Percentiles rank a stretch among this genome's conserved stretches.
phyloP scores from a whole-genome alignment of 2,113 vertebrate genomes.

The Calcarius ornatus region DNA sequence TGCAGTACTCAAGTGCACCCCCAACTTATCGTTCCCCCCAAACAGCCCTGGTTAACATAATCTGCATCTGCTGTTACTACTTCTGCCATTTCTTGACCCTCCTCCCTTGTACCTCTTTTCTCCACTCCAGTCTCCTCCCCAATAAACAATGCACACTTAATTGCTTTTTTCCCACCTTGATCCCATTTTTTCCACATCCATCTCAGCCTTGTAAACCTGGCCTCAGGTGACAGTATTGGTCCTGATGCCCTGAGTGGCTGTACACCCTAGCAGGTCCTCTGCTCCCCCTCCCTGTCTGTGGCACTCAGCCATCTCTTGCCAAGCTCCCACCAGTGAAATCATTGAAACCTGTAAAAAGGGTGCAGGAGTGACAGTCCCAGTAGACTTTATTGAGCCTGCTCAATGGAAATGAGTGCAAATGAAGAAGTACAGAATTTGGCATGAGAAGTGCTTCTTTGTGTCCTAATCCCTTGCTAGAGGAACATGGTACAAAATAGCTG shows the following conservation, averaged over 20 bases:
- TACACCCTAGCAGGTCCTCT: neutral
- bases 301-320: accelerated
- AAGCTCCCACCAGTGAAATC: neutral
- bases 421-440: neutral
- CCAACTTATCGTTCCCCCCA: neutral
- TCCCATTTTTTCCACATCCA: neutral
- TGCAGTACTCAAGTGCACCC: neutral
- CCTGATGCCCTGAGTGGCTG: neutral
- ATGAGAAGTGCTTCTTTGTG: neutral
- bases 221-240: neutral
- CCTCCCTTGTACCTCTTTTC: neutral
- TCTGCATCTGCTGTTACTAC: neutral
- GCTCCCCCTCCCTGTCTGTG: neutral
- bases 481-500: neutral
- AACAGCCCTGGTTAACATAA: neutral
- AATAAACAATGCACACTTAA: neutral
- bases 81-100: neutral
- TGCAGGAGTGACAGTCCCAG: neutral
- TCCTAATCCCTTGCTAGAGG: neutral
- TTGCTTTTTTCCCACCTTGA: neutral
- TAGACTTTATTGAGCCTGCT: neutral
- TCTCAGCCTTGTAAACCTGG: neutral
- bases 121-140: neutral
- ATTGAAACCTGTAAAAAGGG: neutral
- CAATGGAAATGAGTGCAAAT: neutral